These are phyloP conservation scores for Diplodus sargus DNA, from an alignment of 2,797 vertebrate genomes.

Conservation along the genomic window DNA sequence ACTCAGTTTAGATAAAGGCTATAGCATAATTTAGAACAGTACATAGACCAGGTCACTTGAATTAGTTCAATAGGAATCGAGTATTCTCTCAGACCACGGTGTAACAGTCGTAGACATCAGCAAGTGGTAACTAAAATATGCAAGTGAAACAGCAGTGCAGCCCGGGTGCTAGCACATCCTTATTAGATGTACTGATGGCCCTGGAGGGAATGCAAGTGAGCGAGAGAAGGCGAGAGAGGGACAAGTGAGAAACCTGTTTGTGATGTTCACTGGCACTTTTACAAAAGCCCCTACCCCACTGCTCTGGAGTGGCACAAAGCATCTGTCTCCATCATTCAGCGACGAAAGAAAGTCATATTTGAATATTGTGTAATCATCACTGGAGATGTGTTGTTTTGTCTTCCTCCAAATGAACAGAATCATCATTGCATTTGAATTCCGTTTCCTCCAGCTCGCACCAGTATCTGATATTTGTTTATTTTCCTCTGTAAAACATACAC, in stretches of 20 bases:
- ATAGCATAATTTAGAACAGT: no score
- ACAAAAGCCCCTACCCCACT: constrained; percentile 70
- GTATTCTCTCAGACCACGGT: no score
- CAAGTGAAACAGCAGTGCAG: constrained; percentile 11
- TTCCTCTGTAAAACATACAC: not conserved
- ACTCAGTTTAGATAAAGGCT: no score
- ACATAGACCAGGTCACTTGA: no score
- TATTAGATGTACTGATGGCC: constrained; percentile 46
- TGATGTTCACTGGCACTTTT: constrained; percentile 72
- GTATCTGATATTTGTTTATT: not conserved
- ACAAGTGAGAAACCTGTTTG: constrained; percentile 33
- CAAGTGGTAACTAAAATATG: constrained; percentile 36
- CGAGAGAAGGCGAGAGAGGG: constrained; percentile 15
- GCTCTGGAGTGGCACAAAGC: constrained; percentile 73
- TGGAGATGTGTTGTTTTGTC: constrained; percentile 20
- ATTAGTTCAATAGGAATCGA: no score
- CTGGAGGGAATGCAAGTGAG: constrained; percentile 43
- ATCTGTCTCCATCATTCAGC: constrained; percentile 71
- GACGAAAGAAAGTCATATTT: constrained; percentile 52
- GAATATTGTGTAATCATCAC: constrained; percentile 66
- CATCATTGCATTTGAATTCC: not conserved
- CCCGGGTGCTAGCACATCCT: constrained; percentile 12
- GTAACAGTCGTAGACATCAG: constrained; percentile 2
- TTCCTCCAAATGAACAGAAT: not conserved
- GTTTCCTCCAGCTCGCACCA: constrained; percentile 1